Evolutionary conservation across 2,888 invertebrate species (phyloP), one percentile per base, ranked within the genome.

Genomic region (Orthosia gracilis): DNA sequence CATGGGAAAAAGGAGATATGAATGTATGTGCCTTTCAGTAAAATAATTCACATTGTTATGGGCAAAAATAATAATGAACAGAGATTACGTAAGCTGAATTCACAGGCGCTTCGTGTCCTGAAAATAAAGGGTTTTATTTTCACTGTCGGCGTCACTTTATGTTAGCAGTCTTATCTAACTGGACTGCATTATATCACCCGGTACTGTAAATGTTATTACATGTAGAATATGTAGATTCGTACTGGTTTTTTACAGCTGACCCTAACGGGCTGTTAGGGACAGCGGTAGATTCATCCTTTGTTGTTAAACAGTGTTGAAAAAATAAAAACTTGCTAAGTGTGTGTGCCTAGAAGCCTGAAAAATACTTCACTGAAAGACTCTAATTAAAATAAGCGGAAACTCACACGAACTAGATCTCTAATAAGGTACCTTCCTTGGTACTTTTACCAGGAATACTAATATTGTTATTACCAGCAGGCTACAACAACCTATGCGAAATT

Each of bases 41-140:
- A 76, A 45, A 47, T n/a, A 40, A n/a, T 40, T 67, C 31, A 17
- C 52, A 76, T 67, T 74, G 67, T 67, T 40, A n/a, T 45, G 3
- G 58, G 17, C n/a, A 52, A 52, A 74, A 45, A 76, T 76, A 72
- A 72, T 72, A 67, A 67, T 47, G 50, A 31, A 66, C 45, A 23
- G 58, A 59, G 58, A 31, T 66, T 76, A 52, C 58, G 76, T 67
- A 76, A 74, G 31, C 58, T 40, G 17, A 66, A 67, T 67, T 67
- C 52, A 23, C 47, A 76, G 52, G 13, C 47, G 18, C 26, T 59
- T 52, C 52, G 66, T 66, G 57, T 52, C 31, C 66, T 52, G 76
- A 76, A 52, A 76, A 23, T 58, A 76, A 76, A 74, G 17, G 26
- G 52, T 59, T 59, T 47, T 59, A 58, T 52, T 58, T 67, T 59